Percentiles rank a stretch among this genome's conserved stretches.
phyloP scores from a whole-genome alignment of 2,797 vertebrate genomes.

The Pelodytes ibericus region DNA sequence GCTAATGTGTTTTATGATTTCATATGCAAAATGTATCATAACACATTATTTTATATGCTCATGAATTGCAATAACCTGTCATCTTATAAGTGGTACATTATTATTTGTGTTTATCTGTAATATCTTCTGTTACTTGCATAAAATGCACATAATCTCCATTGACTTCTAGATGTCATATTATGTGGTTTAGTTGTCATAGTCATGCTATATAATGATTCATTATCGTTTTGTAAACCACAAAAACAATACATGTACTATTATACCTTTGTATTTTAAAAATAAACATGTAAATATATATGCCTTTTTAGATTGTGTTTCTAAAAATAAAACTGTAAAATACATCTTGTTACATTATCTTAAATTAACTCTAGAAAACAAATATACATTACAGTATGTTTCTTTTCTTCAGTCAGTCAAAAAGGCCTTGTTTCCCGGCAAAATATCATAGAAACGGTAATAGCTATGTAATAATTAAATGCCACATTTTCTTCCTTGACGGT shows the following conservation, averaged over 20 bases:
- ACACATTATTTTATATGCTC: constrained; percentile 66
- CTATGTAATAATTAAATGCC: constrained; percentile 14
- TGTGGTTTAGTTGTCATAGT: constrained; percentile 67
- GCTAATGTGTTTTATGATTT: constrained; percentile 65
- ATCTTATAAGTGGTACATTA: constrained; percentile 55
- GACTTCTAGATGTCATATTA: constrained; percentile 62
- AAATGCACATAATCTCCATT: constrained; percentile 26
- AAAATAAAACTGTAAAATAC: neutral
- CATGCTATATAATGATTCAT: constrained; percentile 82
- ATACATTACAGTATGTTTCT: neutral
- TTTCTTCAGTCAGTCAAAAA: constrained; percentile 1
- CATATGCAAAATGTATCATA: constrained; percentile 65
- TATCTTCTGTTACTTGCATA: constrained; percentile 19
- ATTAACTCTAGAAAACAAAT: no score
- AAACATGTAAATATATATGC: constrained; percentile 80
- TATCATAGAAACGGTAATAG: constrained; percentile 6
- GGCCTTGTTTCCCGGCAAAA: neutral
- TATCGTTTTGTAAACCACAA: constrained; percentile 83
- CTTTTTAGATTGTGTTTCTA: neutral
- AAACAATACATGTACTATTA: constrained; percentile 70
- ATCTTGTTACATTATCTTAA: no score
- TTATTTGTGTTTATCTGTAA: constrained; percentile 53
- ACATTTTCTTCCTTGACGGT: constrained; percentile 5
- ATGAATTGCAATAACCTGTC: constrained; percentile 58
- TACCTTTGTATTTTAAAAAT: constrained; percentile 81